Evolutionary conservation across 1,140 invertebrate genomes (phyloP), one percentile per base, ranked within the genome.

Genomic region (Anoplolepis gracilipes): DNA sequence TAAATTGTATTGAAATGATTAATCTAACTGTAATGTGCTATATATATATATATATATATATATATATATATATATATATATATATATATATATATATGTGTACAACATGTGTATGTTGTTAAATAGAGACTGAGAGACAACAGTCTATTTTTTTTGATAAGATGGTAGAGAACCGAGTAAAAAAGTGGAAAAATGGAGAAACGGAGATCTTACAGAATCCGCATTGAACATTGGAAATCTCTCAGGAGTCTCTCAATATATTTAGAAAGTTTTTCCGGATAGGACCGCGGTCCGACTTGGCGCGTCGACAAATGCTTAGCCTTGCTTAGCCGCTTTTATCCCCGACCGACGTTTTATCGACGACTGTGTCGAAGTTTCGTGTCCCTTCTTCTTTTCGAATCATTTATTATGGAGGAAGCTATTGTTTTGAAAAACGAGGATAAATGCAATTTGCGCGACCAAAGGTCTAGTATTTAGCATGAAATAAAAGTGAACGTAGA

Each of bases 191-290:
- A 55, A 62, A 16, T 49, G 22, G 61, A 25, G 19, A 64, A 61
- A 39, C 59, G 42, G 30, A 13, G 69, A 76, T 88, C 62, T 53
- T 30, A 53, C 81, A 30, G 72, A 22, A 46, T 59, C 28, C 33
- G 22, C 76, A 39, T 85, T 84, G 88, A 93, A 93, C 92, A 93
- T 65, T 90, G 92, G 89, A 93, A 94, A 90, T 92, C 91, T 94
- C 91, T 94, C 91, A 91, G 85, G 79, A 89, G 88, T 70, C 91
- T 89, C 90, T 94, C 91, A 92, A 94, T 93, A 93, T 93, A n/a
- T 93, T 93, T 87, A 94, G 86, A 89, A 92, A 93, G 86, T 92
- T 93, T 92, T 92, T 91, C 91, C 85, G 81, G 55, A 16, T 49
- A n/a, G 53, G 78, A 84, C 81, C 57, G 53, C 55, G 81, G 72